Evolutionary conservation across 2,113 vertebrate genomes (phyloP), one percentile per base, ranked within the genome.

Genomic region (Crotalus helleri): DNA sequence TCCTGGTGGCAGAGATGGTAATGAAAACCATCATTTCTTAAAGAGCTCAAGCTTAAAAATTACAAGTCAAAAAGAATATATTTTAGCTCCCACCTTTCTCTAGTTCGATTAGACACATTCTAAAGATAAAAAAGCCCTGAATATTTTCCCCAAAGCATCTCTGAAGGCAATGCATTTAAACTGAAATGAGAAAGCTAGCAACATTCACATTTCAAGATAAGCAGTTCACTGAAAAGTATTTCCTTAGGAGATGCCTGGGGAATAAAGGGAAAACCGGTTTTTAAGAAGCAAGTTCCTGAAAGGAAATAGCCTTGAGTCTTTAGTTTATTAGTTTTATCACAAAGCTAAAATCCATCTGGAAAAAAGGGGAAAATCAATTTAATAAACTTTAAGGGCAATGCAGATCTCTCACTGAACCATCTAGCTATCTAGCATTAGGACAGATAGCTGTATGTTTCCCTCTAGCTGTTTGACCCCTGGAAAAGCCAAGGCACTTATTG

Each of bases 361-460:
- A 81, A 81, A 44, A 81, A 33, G 17, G 69, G 29, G 17, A 3
- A 21, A 39, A 81, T 81, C 33, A 81, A 44, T 39, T 81, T 81
- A 81, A 81, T 81, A 44, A 81, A 81, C 7, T 81, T 81, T 81
- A 33, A 19, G 33, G 74, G 33, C 33, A 81, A 8, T 81, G 69
- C 33, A 26, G 46, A 39, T 58, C 19, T 26, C 88, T 3, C 0
- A 49, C 46, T 15, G 51, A 85, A 46, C 0, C 0, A 33, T 57
- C 2, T 0, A 13, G 29, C n/a, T 15, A 91, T 95, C 69, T 19
- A 87, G 44, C 74, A 69, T 6, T 92, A 29, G 87, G 64, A 46
- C n/a, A 51, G 81, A 54, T 85, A 58, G 33, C 87, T 0, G 23
- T 0, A 15, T 0, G 0, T 24, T 0, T 0, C 0, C 39, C 69